Conservation (phyloP, 2,113 vertebrate genomes). For the Thunnus thynnus region DNA sequence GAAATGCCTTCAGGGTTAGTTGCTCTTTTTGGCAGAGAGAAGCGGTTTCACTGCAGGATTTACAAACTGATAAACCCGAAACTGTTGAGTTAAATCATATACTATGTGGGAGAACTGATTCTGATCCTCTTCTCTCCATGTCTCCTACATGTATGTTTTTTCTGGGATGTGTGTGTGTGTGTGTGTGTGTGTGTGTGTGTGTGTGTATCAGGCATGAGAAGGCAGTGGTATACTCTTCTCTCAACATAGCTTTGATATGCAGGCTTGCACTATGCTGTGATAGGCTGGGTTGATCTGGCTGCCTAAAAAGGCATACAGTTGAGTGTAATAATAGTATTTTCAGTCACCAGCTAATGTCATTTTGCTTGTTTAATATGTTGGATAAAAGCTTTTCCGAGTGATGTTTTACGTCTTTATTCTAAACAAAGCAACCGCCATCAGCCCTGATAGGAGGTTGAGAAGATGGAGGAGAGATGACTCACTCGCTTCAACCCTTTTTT, state of each 20-base stretch:
- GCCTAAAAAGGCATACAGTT: not conserved
- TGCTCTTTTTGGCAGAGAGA: not conserved
- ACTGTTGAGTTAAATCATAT: not conserved
- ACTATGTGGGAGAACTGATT: not conserved
- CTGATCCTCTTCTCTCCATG: not conserved
- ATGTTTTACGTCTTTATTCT: too few relatives aligned
- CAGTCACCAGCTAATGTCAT: too few relatives aligned
- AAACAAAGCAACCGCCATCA: too few relatives aligned
- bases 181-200: not conserved
- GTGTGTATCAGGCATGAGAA: not conserved
- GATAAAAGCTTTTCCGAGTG: too few relatives aligned
- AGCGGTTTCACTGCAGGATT: conserved; percentile 1
- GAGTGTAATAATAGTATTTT: too few relatives aligned
- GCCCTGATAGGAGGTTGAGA: too few relatives aligned
- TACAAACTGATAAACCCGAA: not conserved
- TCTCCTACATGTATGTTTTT: too few relatives aligned
- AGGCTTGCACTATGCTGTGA: not conserved
- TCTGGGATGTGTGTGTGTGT: not conserved
- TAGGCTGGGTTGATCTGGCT: not conserved
- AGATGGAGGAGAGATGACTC: too few relatives aligned
- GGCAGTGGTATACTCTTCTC: not conserved
- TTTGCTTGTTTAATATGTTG: too few relatives aligned
- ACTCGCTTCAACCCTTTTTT: too few relatives aligned
- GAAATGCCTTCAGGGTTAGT: not conserved
- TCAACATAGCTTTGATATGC: conserved; percentile 16